These are phyloP conservation scores for Heloderma charlesbogerti DNA, from an alignment of 2,113 vertebrate genomes.

Conservation along the genomic window DNA sequence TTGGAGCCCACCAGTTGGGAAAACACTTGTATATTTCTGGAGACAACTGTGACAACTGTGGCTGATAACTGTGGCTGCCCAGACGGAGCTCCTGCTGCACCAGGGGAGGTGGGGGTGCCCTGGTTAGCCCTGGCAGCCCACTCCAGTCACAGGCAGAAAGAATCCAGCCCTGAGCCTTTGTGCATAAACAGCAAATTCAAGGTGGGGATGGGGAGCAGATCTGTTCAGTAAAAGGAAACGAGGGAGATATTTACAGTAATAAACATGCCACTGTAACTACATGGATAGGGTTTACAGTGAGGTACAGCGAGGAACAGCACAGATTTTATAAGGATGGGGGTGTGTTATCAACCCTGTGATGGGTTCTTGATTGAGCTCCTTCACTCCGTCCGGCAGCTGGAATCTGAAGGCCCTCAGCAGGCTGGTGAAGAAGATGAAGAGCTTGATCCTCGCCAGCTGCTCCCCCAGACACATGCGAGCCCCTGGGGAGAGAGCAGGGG, in stretches of 20 bases:
- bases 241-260: neutral
- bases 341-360: neutral
- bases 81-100: too few relatives aligned
- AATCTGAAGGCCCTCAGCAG: neutral
- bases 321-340: neutral
- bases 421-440: constrained; percentile 8
- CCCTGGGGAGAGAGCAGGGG: neutral
- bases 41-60: too few relatives aligned
- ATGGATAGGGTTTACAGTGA: neutral
- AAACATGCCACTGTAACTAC: neutral
- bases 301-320: neutral
- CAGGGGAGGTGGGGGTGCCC: too few relatives aligned
- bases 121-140: too few relatives aligned
- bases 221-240: too few relatives aligned
- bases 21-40: too few relatives aligned
- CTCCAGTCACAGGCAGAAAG: too few relatives aligned
- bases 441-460: neutral
- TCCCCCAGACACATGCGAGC: neutral
- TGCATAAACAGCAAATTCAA: too few relatives aligned
- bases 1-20: too few relatives aligned
- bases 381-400: neutral
- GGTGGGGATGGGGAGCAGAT: neutral
- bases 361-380: neutral
- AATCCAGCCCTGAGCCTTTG: too few relatives aligned
- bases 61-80: too few relatives aligned